Base-by-base conservation (phyloP, 2,797 vertebrate species). In the Hylomyscus alleni region DNA sequence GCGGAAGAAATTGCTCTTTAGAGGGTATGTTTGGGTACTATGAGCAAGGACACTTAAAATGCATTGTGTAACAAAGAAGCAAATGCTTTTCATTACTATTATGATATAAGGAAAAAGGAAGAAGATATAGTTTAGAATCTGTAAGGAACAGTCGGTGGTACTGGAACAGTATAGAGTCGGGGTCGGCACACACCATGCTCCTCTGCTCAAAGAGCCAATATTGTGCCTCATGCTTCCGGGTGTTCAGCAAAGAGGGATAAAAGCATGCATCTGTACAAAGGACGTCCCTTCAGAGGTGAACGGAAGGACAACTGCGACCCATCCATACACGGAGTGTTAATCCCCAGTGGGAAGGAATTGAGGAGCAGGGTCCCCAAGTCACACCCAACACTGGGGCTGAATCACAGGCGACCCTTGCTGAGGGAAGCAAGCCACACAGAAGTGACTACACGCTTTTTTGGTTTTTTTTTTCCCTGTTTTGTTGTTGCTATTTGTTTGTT, bases 1-100 rank as follows among this genome's bases (percentile, higher is more conserved):
- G 40, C 83, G 87, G 87, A 81, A 90, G 54, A 82, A 88, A 97
- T 82, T 50, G 77, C 47, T 90, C 29, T 85, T 65, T 65, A 65
- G 78, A 90, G 22, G 34, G 15, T 83, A 72, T 65, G 34, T 75
- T 78, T 73, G 19, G 47, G 60, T 8, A 17, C 60, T 11, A 52
- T 47, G 52, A 56, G 54, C 34, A 93, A 93, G 93, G 83, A 19
- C 12, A 84, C 91, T 92, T 93, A 58, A 15, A 40, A 34, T 78
- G 52, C 34, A n/a, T 15, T 52, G 20, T 54, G 12, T n/a, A 69
- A 90, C 8, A 76, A 22, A 24, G 84, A 89, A 67, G 44, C 56
- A 94, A 90, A 14, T 75, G 88, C n/a, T 73, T 93, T 91, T 40
- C 17, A 5, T 56, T 73, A 17, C 67, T 77, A 78, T 31, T 15